A percentile compares a stretch with the other conserved stretches of the same genome.
Conservation (phyloP, 2,797 vertebrate genomes). For the Hydrolagus colliei region DNA sequence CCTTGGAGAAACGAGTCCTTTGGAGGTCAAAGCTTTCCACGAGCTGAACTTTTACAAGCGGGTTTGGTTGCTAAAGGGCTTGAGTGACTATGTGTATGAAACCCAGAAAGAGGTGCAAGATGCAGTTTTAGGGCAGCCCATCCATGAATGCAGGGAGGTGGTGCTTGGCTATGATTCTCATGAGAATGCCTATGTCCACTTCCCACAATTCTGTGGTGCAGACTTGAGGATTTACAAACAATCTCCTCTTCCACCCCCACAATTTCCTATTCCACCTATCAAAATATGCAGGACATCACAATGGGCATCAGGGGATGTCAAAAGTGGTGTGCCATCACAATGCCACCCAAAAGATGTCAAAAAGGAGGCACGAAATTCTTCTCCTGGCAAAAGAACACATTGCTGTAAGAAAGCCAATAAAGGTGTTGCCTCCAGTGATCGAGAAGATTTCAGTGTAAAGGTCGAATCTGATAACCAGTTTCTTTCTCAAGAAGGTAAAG, state of each 20-base stretch:
- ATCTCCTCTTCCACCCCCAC: constrained; percentile 72
- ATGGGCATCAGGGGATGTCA: background rate
- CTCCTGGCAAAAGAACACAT: background rate
- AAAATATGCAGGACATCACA: constrained; percentile 16
- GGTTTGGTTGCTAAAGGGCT: constrained; percentile 92
- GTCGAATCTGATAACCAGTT: background rate
- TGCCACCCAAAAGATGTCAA: constrained; percentile 1
- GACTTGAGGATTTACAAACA: constrained; percentile 93
- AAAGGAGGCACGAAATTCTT: background rate
- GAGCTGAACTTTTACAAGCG: constrained; percentile 80
- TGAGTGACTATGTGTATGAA: constrained; percentile 92
- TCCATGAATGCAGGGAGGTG: constrained; percentile 95
- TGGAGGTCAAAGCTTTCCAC: constrained; percentile 84
- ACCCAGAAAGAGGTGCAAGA: constrained; percentile 91
- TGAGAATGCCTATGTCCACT: constrained; percentile 92
- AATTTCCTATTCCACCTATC: constrained; percentile 68
- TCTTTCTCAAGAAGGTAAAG: constrained; percentile 24
- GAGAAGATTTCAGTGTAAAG: constrained; percentile 3
- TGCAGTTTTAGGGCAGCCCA: constrained; percentile 85
- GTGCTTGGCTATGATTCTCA: constrained; percentile 92
- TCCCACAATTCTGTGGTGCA: constrained; percentile 95
- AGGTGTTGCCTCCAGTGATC: background rate
- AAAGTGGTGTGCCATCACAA: background rate
- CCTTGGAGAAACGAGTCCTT: constrained; percentile 78
- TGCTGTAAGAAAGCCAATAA: constrained; percentile 10